phyloP scores from a whole-genome alignment of 2,888 invertebrate species.

The Sisyra terminalis region DNA sequence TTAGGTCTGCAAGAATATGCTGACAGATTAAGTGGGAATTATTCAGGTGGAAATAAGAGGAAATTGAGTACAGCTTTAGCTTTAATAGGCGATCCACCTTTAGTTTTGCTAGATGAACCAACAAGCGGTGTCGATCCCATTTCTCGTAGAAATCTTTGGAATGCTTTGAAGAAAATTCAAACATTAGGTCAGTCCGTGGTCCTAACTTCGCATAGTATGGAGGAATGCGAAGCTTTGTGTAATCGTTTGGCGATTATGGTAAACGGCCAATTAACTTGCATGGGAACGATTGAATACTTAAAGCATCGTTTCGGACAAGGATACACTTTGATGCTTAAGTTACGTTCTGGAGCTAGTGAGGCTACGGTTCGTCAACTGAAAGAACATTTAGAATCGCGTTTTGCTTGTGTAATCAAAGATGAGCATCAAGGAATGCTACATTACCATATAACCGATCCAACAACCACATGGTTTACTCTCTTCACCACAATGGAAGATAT shows the following conservation, averaged over 20 bases:
- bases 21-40: slow-evolving; percentile 20
- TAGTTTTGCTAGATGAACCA: slow-evolving; percentile 62
- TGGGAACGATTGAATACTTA: slow-evolving; percentile 59
- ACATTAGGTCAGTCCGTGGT: slow-evolving; percentile 49
- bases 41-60: slow-evolving; percentile 59
- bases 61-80: slow-evolving; percentile 63
- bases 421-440: slow-evolving; percentile 42
- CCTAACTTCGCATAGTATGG: slow-evolving; percentile 74
- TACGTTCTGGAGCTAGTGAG: slow-evolving; percentile 13
- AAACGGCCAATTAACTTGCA: slow-evolving; percentile 54
- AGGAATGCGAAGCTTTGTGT: slow-evolving; percentile 71
- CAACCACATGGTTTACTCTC: slow-evolving; percentile 47
- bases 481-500: slow-evolving; percentile 49
- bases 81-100: slow-evolving; percentile 51
- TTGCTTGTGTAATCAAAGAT: slow-evolving; percentile 18
- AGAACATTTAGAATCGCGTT: slow-evolving; percentile 10
- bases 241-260: slow-evolving; percentile 65
- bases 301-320: slow-evolving; percentile 55
- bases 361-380: slow-evolving; percentile 1
- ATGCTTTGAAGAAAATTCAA: slow-evolving; percentile 17
- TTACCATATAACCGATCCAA: slow-evolving; percentile 46
- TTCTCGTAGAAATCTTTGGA: slow-evolving; percentile 29
- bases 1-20: slow-evolving; percentile 20
- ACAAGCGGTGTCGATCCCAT: slow-evolving; percentile 55
- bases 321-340: slow-evolving; percentile 20